Evolutionary conservation across 2,888 invertebrate genomes (phyloP).

Genomic region (Cremastinae sp.): DNA sequence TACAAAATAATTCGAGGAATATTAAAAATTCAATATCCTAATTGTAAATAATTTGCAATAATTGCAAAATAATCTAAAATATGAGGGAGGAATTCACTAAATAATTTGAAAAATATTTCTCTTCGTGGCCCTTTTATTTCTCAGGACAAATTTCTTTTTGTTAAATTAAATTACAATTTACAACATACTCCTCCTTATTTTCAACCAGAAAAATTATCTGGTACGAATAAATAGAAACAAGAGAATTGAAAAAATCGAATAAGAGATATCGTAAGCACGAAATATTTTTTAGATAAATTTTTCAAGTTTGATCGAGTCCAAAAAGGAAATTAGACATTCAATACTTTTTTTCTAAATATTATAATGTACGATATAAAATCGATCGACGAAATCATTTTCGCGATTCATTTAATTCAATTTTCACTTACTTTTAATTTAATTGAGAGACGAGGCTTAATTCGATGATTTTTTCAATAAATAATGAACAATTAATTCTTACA

Average conservation of each 20-base stretch:
- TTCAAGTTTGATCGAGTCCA: conserved; percentile 24
- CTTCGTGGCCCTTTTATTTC: conserved; percentile 67
- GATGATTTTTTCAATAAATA: conserved; percentile 44
- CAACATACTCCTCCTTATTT: conserved; percentile 69
- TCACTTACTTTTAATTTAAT: conserved; percentile 13
- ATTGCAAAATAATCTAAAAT: too few species aligned
- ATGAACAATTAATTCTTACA: too few species aligned
- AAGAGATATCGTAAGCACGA: too few species aligned
- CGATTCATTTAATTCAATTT: too few species aligned
- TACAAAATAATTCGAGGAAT: too few species aligned
- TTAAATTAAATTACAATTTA: conserved; percentile 64
- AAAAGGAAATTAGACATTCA: conserved; percentile 36
- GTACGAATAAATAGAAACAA: too few species aligned
- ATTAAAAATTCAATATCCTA: too few species aligned
- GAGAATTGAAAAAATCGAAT: not conserved
- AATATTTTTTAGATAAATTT: conserved; percentile 2
- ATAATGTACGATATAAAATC: conserved; percentile 63
- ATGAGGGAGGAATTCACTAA: not conserved
- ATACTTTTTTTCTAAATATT: conserved; percentile 46
- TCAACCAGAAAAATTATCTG: too few species aligned
- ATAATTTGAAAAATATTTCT: not conserved
- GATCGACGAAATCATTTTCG: conserved; percentile 58
- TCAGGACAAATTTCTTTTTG: conserved; percentile 62
- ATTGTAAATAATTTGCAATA: too few species aligned
- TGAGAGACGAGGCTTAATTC: conserved; percentile 30